A percentile compares a stretch with the other conserved stretches of the same genome.
Conservation (phyloP, 1,140 invertebrate genomes). For the Odontomachus brunneus region DNA sequence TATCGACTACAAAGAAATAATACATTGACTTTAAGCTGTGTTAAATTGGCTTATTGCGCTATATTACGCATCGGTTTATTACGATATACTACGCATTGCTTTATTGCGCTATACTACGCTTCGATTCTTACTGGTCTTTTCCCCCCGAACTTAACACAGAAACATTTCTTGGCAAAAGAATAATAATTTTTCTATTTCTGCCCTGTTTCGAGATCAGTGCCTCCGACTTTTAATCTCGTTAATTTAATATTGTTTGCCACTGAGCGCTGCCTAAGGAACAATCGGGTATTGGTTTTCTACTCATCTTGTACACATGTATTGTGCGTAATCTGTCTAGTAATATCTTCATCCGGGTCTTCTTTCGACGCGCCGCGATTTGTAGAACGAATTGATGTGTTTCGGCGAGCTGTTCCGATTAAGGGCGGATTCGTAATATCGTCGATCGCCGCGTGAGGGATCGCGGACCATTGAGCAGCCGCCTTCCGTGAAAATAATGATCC, state of each 20-base stretch:
- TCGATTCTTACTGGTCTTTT: no score
- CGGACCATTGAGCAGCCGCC: conserved; percentile 72
- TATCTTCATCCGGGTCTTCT: neutral
- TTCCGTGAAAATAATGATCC: conserved; percentile 76
- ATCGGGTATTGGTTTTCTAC: neutral
- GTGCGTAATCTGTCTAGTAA: neutral
- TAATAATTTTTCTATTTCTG: neutral
- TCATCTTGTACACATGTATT: neutral
- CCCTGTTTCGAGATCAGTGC: no score
- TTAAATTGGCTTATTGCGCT: no score
- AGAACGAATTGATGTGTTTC: conserved; percentile 40
- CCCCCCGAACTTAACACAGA: no score
- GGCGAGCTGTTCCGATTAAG: conserved; percentile 67
- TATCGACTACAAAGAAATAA: no score
- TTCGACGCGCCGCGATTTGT: conserved; percentile 50
- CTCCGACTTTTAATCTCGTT: neutral
- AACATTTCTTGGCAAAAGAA: neutral
- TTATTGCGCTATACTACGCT: no score
- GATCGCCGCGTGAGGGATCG: conserved; percentile 69
- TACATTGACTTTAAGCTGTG: no score
- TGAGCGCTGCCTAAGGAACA: no score
- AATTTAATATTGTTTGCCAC: neutral
- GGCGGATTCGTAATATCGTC: conserved; percentile 73
- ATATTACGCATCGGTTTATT: no score
- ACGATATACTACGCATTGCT: no score